Base-by-base conservation (phyloP, 2,888 invertebrate genomes). In the Sphaerophoria rueppellii region DNA sequence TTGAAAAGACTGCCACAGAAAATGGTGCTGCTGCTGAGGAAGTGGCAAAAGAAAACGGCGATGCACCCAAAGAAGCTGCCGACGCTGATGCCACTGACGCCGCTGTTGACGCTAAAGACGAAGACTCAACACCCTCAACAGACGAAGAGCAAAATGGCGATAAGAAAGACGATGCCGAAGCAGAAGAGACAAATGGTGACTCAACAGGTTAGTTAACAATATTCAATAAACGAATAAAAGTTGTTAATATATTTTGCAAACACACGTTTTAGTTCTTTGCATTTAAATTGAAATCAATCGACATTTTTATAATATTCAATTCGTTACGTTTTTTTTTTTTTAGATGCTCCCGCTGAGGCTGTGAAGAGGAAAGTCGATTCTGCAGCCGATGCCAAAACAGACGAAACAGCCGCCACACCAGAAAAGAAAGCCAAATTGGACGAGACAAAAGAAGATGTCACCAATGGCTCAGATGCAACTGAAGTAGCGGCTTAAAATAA, bases 371-470 rank as follows among this genome's bases (percentile, higher is more conserved):
- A 92, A 91, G 91, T 91, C 48, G 89, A 89, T 60, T 87, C 67
- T 48, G 90, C 89, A 61, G 87, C 86, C 16, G 88, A 89, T 72
- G 88, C 88, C 80, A 91, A 91, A 89, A 88, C 89, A 81, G 91
- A 91, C 79, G 91, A 90, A 85, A 89, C 90, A 73, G 89, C 89
- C 81, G 91, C 91, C 86, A 91, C 92, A 88, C 90, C 92, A 87
- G 92, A 92, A 88, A 92, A 92, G 89, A 92, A 92, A 89, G 91
- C 91, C 87, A 92, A 92, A 89, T 89, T 92, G 88, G 91, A 92
- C 77, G 91, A 91, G 78, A 89, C 91, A 88, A 91, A 90, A 89
- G 91, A 91, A 87, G 91, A 91, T 80, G 91, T 91, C 78, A 91
- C 91, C 88, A 92, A 91, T 80, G 92, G 92, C 88, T 90, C 91